Base-by-base conservation (phyloP, 2,888 invertebrate species). In the Odontothrips loti region DNA sequence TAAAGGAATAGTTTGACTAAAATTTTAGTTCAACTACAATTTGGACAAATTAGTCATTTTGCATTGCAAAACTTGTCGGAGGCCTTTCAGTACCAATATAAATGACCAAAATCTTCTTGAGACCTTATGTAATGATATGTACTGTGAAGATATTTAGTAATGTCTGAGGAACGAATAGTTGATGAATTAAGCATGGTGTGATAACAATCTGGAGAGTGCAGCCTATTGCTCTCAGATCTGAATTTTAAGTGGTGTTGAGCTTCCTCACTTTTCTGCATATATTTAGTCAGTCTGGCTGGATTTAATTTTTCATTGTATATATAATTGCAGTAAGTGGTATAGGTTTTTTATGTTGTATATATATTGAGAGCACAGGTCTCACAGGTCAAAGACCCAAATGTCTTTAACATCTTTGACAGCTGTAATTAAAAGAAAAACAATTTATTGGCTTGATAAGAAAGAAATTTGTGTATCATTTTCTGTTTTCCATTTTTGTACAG, bases 151-250 rank as follows among this genome's bases (percentile, higher is more conserved):
- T 43, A 43, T 43, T 2, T 43, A 43, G 6, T 43, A 43, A 43
- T 43, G 34, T 12, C 27, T 23, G 23, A 27, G 10, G 27, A 75
- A 12, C 27, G 23, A 12, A 27, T 23, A 75, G 27, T 75, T 27
- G 23, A 23, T 75, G 68, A 75, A 23, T 23, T 23, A 75, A 75
- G 68, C 68, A 27, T 75, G 27, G 68, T 75, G 68, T 75, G 68
- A 75, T 75, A 75, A 27, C 27, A 8, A 12, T 75, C 23, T 23
- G 11, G 68, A 27, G 68, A 9, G 10, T 75, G 27, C 23, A 27
- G 23, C 4, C 27, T 75, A 75, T 27, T 4, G 23, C 12, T 75
- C 27, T 75, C 68, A 27, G 27, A 75, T 75, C 68, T 75, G 68
- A 75, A 75, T 23, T 27, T 75, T 27, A 27, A 75, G 9, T 9